Percentiles rank a stretch among this genome's conserved stretches.
Evolutionary conservation across 64 coral and sea anemone genomes (phyloP).

Genomic region (Porites lutea): DNA sequence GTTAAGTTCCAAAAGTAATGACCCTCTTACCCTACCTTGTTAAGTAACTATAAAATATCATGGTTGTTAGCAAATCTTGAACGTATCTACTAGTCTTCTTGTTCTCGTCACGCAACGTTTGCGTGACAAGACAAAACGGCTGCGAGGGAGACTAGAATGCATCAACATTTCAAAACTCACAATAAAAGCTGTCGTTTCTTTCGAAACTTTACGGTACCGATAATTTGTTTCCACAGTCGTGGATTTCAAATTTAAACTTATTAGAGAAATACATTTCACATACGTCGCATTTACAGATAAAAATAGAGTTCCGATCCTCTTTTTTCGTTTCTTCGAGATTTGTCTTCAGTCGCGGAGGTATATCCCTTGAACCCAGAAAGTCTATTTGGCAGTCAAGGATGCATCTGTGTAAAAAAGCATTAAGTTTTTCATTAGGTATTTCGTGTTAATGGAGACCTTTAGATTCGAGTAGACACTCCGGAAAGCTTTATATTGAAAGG

Average conservation of each 20-base stretch:
- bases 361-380: background rate
- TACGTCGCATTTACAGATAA: constrained; percentile 44
- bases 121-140: no score
- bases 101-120: no score
- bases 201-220: background rate
- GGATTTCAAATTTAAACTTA: constrained; percentile 52
- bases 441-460: background rate
- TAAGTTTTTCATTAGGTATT: background rate
- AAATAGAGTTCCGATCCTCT: constrained; percentile 18
- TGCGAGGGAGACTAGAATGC: no score
- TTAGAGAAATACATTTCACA: constrained; percentile 58
- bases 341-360: constrained; percentile 38
- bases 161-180: no score
- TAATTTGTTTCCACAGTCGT: constrained; percentile 15
- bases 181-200: no score
- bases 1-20: no score
- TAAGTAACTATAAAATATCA: no score
- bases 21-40: no score
- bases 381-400: constrained; percentile 39
- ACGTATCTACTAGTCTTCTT: no score
- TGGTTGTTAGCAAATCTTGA: no score
- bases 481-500: no score
- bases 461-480: no score
- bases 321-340: constrained; percentile 18
- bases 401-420: constrained; percentile 3